These are phyloP conservation scores for Poecilia velifera DNA, from an alignment of 2,797 vertebrate genomes.

Conservation along the genomic window DNA sequence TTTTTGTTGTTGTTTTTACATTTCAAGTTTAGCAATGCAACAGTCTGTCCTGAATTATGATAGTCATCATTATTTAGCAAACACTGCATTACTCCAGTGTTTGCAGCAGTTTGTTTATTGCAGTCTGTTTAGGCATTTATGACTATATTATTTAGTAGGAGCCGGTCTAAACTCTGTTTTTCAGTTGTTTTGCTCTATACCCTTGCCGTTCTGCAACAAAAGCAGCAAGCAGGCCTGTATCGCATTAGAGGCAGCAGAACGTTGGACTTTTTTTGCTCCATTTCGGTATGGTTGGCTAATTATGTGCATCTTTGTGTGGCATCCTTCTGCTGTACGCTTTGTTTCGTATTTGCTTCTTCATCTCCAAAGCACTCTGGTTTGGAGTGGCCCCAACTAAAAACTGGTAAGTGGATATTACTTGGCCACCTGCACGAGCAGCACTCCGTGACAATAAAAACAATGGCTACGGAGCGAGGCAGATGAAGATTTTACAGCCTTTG, in stretches of 20 bases:
- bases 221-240: not conserved
- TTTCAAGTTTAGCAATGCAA: not conserved
- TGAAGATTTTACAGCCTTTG: slow-evolving; percentile 7
- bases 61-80: not conserved
- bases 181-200: not conserved
- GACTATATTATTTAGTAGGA: not conserved
- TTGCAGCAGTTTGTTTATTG: not conserved
- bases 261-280: not conserved
- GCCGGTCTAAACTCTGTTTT: not conserved
- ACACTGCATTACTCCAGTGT: not conserved
- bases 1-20: not conserved
- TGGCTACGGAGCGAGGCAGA: not conserved
- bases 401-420: slow-evolving; percentile 2
- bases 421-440: not conserved
- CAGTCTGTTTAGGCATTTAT: not conserved
- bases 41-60: not conserved
- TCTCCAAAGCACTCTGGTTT: slow-evolving; percentile 53
- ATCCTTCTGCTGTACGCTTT: slow-evolving; percentile 21
- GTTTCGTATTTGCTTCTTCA: slow-evolving; percentile 16
- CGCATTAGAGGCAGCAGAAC: slow-evolving; percentile 1
- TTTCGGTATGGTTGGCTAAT: slow-evolving; percentile 31
- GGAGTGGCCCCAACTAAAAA: slow-evolving; percentile 11
- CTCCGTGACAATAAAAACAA: slow-evolving; percentile 6
- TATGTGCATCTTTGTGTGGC: slow-evolving; percentile 25
- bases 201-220: slow-evolving; percentile 8